phyloP scores from a whole-genome alignment of 2,888 invertebrate species.

The Bugula neritina region DNA sequence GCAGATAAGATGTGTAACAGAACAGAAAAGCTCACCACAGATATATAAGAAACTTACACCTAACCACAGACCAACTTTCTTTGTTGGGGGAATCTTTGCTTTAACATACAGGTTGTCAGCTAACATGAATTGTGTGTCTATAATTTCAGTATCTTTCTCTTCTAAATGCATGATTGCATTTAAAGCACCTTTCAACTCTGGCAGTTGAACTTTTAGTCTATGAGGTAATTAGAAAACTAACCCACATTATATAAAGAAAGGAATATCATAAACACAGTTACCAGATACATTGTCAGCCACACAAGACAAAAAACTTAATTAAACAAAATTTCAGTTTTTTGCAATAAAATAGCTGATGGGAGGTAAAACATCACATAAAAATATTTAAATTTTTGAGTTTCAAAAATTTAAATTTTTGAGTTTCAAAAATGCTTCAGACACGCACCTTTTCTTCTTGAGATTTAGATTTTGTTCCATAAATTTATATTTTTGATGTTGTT shows the following conservation, averaged over 20 bases:
- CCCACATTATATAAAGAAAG: too few species aligned
- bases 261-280: too few species aligned
- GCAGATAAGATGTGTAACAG: too few species aligned
- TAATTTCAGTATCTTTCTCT: slow-evolving; percentile 60
- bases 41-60: slow-evolving; percentile 60
- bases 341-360: too few species aligned
- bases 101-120: slow-evolving; percentile 85
- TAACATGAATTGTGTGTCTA: slow-evolving; percentile 82
- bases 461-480: slow-evolving; percentile 90
- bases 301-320: too few species aligned
- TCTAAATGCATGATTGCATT: slow-evolving; percentile 86
- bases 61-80: slow-evolving; percentile 70
- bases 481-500: slow-evolving; percentile 91
- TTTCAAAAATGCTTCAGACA: too few species aligned
- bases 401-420: too few species aligned
- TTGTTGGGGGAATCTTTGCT: slow-evolving; percentile 80
- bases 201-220: slow-evolving; percentile 74
- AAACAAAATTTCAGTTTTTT: too few species aligned
- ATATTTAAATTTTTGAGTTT: too few species aligned
- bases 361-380: too few species aligned
- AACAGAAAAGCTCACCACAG: too few species aligned
- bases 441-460: slow-evolving; percentile 75
- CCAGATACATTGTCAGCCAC: too few species aligned
- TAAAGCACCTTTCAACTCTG: slow-evolving; percentile 84
- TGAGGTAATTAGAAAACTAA: not conserved